phyloP scores from a whole-genome alignment of 2,113 vertebrate genomes.

The Numenius arquata region DNA sequence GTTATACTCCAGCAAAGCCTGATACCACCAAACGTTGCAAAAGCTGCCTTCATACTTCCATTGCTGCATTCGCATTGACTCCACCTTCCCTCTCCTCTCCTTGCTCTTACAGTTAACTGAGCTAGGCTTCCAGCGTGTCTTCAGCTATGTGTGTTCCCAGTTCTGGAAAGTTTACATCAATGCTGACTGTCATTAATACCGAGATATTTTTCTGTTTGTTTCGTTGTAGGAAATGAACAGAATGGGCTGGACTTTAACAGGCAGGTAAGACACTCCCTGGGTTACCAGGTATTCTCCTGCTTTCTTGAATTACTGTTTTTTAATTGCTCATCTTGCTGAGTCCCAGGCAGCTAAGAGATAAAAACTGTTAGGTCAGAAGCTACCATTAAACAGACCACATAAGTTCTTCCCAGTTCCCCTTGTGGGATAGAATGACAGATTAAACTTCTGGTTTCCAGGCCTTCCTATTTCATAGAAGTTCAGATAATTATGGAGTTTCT shows the following conservation, averaged over 20 bases:
- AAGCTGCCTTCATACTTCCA: background rate
- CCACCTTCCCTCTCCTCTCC: background rate
- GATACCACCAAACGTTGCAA: background rate
- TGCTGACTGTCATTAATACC: background rate
- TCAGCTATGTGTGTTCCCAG: background rate
- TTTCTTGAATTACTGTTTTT: background rate
- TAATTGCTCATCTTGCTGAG: background rate
- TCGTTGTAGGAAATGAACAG: slow-evolving; percentile 79
- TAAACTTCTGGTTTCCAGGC: background rate
- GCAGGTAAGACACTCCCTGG: slow-evolving; percentile 80
- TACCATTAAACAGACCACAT: background rate
- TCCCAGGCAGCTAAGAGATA: slow-evolving; percentile 1
- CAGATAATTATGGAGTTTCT: background rate
- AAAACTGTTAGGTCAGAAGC: background rate
- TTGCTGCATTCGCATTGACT: background rate
- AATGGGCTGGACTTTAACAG: slow-evolving; percentile 89
- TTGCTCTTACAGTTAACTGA: background rate
- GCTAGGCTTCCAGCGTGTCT: background rate
- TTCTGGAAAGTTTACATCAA: background rate
- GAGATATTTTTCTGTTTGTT: slow-evolving; percentile 33
- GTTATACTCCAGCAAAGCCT: background rate
- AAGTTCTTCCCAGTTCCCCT: background rate
- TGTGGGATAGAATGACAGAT: background rate
- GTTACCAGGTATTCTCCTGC: slow-evolving; percentile 8
- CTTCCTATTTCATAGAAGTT: background rate